phyloP scores from a whole-genome alignment of 2,113 vertebrate genomes.

The Apus apus region DNA sequence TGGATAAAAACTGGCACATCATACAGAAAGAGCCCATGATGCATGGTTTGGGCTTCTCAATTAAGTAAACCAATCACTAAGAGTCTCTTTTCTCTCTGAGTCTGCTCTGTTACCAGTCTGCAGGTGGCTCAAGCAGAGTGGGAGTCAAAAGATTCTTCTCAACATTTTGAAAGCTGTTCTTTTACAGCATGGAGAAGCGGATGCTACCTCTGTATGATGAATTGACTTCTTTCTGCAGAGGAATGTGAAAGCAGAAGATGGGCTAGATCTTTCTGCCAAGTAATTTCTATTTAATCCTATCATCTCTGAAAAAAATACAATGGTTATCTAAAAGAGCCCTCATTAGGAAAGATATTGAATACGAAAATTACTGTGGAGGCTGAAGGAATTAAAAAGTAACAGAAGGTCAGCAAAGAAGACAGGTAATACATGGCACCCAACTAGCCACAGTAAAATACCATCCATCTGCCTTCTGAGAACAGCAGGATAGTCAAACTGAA shows the following conservation, averaged over 20 bases:
- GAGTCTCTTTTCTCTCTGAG: not conserved
- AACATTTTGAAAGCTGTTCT: not conserved
- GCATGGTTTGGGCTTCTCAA: not conserved
- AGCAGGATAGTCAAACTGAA: not conserved
- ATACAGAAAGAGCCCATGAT: not conserved
- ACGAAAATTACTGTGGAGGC: not conserved
- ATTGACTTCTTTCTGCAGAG: not conserved
- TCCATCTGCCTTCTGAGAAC: not conserved
- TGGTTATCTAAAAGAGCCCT: not conserved
- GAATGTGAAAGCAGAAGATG: not conserved
- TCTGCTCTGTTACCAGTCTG: accelerated
- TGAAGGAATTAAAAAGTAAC: not conserved
- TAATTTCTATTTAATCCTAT: not conserved
- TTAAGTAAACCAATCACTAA: not conserved
- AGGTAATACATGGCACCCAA: not conserved
- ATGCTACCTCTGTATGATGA: not conserved
- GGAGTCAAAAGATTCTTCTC: not conserved
- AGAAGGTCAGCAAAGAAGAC: not conserved
- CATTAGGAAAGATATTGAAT: not conserved
- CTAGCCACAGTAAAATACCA: not conserved
- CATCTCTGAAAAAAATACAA: not conserved
- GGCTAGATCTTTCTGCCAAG: not conserved
- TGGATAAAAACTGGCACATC: not conserved
- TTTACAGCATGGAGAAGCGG: not conserved
- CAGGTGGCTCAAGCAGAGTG: not conserved